phyloP scores from a whole-genome alignment of 2,888 invertebrate species.

The Uloborus plumipes region DNA sequence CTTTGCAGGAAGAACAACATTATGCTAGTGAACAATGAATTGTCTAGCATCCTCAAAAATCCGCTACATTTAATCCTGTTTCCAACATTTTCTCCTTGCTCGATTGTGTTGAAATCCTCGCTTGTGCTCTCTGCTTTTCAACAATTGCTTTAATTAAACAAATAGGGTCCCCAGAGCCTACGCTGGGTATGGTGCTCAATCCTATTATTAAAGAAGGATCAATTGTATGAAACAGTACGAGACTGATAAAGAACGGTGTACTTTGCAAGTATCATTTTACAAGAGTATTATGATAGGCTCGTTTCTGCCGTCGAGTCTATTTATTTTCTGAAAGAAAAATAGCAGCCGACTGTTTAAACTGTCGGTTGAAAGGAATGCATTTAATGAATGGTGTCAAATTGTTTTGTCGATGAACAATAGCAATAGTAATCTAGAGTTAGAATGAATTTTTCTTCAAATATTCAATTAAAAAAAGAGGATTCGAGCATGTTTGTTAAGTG shows the following conservation, averaged over 20 bases:
- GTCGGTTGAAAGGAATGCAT: slow-evolving; percentile 32
- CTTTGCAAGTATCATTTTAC: slow-evolving; percentile 41
- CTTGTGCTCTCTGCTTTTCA: slow-evolving; percentile 34
- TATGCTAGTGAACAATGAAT: slow-evolving; percentile 23
- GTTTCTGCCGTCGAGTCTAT: neutral
- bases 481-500: neutral
- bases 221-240: slow-evolving; percentile 44
- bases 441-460: slow-evolving; percentile 36
- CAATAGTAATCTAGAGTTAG: slow-evolving; percentile 29
- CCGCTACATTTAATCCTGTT: slow-evolving; percentile 53
- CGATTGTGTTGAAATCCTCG: slow-evolving; percentile 46
- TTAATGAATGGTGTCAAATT: slow-evolving; percentile 52
- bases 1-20: no score
- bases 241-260: slow-evolving; percentile 20
- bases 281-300: slow-evolving; percentile 39
- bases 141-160: slow-evolving; percentile 63
- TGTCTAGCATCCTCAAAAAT: slow-evolving; percentile 6
- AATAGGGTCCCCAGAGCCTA: slow-evolving; percentile 50
- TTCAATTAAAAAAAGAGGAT: slow-evolving; percentile 47
- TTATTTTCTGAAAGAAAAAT: slow-evolving; percentile 26
- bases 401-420: slow-evolving; percentile 37
- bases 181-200: slow-evolving; percentile 27
- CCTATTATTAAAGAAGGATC: slow-evolving; percentile 53
- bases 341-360: slow-evolving; percentile 46
- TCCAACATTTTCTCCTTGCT: slow-evolving; percentile 36